Evolutionary conservation across 2,888 invertebrate genomes (phyloP), one percentile per base, ranked within the genome.

Genomic region (Lasiommata megera): DNA sequence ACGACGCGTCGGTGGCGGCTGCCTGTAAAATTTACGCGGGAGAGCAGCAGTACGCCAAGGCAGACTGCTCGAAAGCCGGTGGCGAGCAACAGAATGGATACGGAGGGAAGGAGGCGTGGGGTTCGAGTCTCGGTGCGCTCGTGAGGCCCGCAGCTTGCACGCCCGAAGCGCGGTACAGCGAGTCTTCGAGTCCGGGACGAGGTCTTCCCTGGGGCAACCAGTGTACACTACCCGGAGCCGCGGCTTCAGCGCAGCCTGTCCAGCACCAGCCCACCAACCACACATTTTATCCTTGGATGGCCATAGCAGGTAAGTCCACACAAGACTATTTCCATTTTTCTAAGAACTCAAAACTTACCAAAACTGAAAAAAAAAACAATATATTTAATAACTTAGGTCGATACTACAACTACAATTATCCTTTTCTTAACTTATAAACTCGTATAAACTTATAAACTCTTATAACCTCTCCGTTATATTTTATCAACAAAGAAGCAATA

Each of bases 211-310:
- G 97, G 96, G 96, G 96, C 86, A 96, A 96, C 91, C 96, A 96
- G 85, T 97, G 97, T 92, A 94, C 95, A 72, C 92, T 97, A 78
- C 96, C 96, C 78, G 94, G 96, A 70, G 93, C 96, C 66, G 94
- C 95, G 66, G 93, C 95, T 78, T 94, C 96, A 71, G 94, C 95
- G 51, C 96, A 96, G 73, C 96, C 95, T 81, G 95, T 96, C 70
- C 96, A 97, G 89, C 97, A 97, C 91, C 96, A 96, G 92, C 93
- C 95, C 87, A 94, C 94, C 91, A 96, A 95, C 90, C 97, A 97
- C 93, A 97, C 97, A 81, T 98, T 98, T 93, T 98, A 98, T 92
- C 98, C 98, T 74, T 98, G 98, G 98, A 98, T 98, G 98, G 97
- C 97, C 92, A 97, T 98, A 93, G 97, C 97, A 97, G 98, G 98